Base-by-base conservation (phyloP, 2,113 vertebrate genomes). In the Otus sunia region DNA sequence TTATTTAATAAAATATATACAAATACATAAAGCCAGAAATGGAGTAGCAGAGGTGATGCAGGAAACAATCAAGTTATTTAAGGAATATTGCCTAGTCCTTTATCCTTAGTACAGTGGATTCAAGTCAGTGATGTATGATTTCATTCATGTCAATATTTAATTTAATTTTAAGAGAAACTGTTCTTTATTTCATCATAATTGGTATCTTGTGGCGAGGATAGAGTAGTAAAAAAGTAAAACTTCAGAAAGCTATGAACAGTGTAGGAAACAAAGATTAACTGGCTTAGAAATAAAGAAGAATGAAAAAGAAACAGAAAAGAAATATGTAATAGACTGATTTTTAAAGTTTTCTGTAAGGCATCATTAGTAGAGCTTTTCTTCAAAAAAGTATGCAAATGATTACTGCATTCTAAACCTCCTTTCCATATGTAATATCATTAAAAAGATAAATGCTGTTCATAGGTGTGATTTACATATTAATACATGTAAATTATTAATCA, bases 391-490 rank as follows among this genome's bases (percentile, higher is more conserved):
- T 86, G 85, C 45, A 86, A 92, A 59, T 80, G 13, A 71, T 76
- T 85, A 63, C 20, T 90, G n/a, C 41, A 59, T 68, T 73, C 50
- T 76, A 90, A 83, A 59, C 37, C 43, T 76, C 15, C 18, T 3
- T 90, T 66, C 62, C 37, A 30, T 72, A 84, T 36, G 14, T 43
- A 77, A 39, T 74, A 39, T 30, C 63, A 84, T 78, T 69, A 82
- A 55, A 87, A 93, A 86, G 67, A 95, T 68, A 78, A 82, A 77
- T 82, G 25, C 37, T 91, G 25, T 64, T 96, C 67, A 72, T 50
- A 90, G 20, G 39, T 89, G 29, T 83, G 39, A 88, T 92, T 96
- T 95, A 55, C 90, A 93, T 94, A 89, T 67, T 93, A 86, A 95
- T 94, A 50, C 10, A 67, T 77, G 23, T 32, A 92, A 93, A 89